phyloP scores from a whole-genome alignment of 1,140 invertebrate genomes.

The Triops cancriformis region DNA sequence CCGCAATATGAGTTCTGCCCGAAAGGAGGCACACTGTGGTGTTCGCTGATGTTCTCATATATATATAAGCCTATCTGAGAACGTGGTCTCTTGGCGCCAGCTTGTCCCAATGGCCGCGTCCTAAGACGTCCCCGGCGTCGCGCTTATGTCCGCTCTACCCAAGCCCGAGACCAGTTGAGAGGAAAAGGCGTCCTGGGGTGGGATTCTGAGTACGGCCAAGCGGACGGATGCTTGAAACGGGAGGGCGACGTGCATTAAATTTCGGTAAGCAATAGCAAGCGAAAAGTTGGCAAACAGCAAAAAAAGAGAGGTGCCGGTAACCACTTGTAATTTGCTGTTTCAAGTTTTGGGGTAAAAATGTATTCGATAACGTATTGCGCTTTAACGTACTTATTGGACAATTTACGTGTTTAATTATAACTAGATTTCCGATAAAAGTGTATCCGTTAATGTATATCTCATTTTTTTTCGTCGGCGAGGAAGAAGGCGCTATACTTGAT shows the following conservation, averaged over 20 bases:
- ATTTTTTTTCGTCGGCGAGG: no score
- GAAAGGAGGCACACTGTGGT: not conserved
- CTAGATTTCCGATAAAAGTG: no score
- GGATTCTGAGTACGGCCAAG: not conserved
- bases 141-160: not conserved
- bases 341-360: no score
- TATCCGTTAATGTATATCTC: no score
- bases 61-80: slow-evolving; percentile 1
- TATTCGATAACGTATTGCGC: no score
- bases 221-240: not conserved
- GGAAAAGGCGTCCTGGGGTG: slow-evolving; percentile 2
- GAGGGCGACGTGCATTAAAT: not conserved
- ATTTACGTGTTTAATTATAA: no score
- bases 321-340: no score
- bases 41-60: not conserved
- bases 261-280: not conserved
- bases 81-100: slow-evolving; percentile 11
- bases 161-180: not conserved
- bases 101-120: not conserved
- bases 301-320: no score
- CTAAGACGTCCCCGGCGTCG: not conserved
- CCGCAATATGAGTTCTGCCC: not conserved
- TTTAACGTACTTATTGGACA: no score
- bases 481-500: no score
- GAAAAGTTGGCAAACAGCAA: not conserved